Percentiles rank a stretch among this genome's conserved stretches.
Evolutionary conservation across 1,140 invertebrate species (phyloP).

Genomic region (Psilanteris sp.): DNA sequence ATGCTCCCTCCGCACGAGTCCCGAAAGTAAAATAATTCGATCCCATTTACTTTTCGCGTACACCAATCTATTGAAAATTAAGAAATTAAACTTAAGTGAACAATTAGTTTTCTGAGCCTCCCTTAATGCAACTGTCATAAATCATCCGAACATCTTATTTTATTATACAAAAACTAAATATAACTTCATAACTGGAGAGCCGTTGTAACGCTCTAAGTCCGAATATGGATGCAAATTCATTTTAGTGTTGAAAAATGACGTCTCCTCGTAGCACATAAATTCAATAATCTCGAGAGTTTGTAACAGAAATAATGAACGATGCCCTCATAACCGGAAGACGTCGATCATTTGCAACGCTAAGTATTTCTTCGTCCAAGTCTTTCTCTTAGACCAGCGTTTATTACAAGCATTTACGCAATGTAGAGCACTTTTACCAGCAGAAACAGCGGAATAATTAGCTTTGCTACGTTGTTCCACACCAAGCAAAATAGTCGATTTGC

Average conservation of each 20-base stretch:
- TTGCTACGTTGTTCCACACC: slow-evolving; percentile 12
- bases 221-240: slow-evolving; percentile 26
- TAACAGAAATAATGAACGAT: slow-evolving; percentile 39
- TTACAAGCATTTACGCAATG: slow-evolving; percentile 30
- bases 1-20: too few species aligned
- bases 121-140: too few species aligned
- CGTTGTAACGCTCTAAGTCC: background rate
- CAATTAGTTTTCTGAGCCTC: too few species aligned
- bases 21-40: too few species aligned
- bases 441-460: slow-evolving; percentile 21
- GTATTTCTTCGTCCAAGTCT: slow-evolving; percentile 16
- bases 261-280: slow-evolving; percentile 12
- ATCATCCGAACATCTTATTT: slow-evolving; percentile 8
- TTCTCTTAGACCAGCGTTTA: slow-evolving; percentile 16
- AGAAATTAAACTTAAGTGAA: too few species aligned
- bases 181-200: slow-evolving; percentile 2
- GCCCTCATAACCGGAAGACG: slow-evolving; percentile 32
- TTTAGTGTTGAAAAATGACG: slow-evolving; percentile 8
- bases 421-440: slow-evolving; percentile 11
- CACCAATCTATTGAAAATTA: too few species aligned
- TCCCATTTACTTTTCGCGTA: too few species aligned
- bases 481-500: slow-evolving; percentile 23
- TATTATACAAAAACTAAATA: slow-evolving; percentile 1
- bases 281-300: slow-evolving; percentile 26
- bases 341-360: slow-evolving; percentile 37